Evolutionary conservation across 2,113 vertebrate species (phyloP), one percentile per base, ranked within the genome.

Genomic region (Bolborhynchus lineola): DNA sequence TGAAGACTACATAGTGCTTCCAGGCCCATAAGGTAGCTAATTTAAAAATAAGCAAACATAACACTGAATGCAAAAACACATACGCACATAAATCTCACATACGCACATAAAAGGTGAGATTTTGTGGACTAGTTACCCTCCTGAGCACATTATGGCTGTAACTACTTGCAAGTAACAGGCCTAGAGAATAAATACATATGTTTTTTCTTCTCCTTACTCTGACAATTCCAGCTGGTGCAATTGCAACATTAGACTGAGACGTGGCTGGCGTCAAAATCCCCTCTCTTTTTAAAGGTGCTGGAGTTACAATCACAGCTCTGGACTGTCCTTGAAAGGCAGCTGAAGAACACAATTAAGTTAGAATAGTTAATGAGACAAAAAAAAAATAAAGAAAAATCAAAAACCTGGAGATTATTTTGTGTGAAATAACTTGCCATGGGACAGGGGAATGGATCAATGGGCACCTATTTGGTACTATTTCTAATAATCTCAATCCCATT

Each of bases 251-350:
- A 50, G 99, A 95, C 68, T 98, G 98, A 71, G 98, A 97, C 75
- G 98, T 97, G 10, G 98, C 91, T 52, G 98, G 97, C 26, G 98
- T 97, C 95, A 98, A 93, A 90, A 99, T 97, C 57, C 98, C 97
- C 41, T 99, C 99, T 90, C 98, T 97, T 97, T 99, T 99, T 95
- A 99, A 93, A 90, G 99, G 96, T 50, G 98, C 97, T 35, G 98
- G 98, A 15, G 99, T 98, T 95, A 99, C 98, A 79, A 99, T 98
- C 94, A 99, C 98, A 79, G 99, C 98, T 90, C 97, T 98, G 29
- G 98, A 80, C 50, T 98, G 98, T 92, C 98, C 98, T 96, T 98
- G 74, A 95, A 99, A 99, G 91, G 98, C 96, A 85, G 98, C 98
- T 99, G 97, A 93, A 83, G 96, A 91, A 95, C 52, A 96, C 71